Conservation (phyloP, 2,797 vertebrate species). For the Syngnathus rostellatus region DNA sequence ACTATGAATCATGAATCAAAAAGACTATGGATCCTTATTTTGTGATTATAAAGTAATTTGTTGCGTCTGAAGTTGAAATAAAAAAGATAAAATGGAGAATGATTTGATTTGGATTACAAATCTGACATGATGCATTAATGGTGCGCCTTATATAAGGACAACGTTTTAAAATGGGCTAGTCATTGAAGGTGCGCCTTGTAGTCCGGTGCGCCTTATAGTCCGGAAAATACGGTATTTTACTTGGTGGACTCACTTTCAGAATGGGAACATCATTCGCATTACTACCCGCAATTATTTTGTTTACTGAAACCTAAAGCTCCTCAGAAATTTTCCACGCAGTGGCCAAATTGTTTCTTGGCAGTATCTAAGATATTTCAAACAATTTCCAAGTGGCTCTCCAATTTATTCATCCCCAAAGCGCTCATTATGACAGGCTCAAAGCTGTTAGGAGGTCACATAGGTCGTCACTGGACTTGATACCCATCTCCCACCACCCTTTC, state of each 20-base stretch:
- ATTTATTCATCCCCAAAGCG: slow-evolving; percentile 44
- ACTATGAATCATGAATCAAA: too few relatives aligned
- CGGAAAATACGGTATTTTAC: too few relatives aligned
- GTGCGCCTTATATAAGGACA: too few relatives aligned
- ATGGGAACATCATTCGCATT: not conserved
- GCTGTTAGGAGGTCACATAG: slow-evolving; percentile 41
- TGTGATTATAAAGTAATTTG: too few relatives aligned
- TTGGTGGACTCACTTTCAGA: not conserved
- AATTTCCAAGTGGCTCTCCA: slow-evolving; percentile 20
- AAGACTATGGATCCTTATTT: too few relatives aligned
- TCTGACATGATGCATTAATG: too few relatives aligned
- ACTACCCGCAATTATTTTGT: not conserved
- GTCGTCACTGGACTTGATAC: slow-evolving; percentile 52
- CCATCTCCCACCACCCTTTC: slow-evolving; percentile 57
- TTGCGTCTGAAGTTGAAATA: too few relatives aligned
- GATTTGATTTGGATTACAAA: too few relatives aligned
- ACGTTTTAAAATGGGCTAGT: too few relatives aligned
- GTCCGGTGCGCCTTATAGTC: too few relatives aligned
- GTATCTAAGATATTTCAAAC: not conserved
- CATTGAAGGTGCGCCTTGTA: too few relatives aligned
- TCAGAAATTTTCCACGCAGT: not conserved
- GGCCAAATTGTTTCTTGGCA: not conserved
- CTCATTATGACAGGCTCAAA: slow-evolving; percentile 45
- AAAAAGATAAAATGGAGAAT: too few relatives aligned
- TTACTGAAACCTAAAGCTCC: not conserved